These are phyloP conservation scores for Drosophila neonasuta DNA, from an alignment of 2,888 invertebrate species.

Conservation along the genomic window DNA sequence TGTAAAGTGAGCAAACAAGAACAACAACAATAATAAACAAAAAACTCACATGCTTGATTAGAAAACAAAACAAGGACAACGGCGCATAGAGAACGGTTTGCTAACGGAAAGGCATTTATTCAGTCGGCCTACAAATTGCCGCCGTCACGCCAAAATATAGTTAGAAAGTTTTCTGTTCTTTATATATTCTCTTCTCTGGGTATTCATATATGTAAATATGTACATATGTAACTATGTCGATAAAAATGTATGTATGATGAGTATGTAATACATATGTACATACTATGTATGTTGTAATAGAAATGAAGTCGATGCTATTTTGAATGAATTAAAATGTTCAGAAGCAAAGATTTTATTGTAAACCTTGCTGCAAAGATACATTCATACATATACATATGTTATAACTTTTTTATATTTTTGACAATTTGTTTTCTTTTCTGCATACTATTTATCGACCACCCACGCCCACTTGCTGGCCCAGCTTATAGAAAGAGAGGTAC, in stretches of 20 bases:
- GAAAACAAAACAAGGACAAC: slow-evolving; percentile 65
- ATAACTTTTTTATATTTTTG: too few relatives aligned
- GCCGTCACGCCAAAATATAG: slow-evolving; percentile 75
- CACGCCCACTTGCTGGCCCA: slow-evolving; percentile 48
- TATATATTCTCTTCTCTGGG: slow-evolving; percentile 3
- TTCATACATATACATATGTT: too few relatives aligned
- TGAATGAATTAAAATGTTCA: too few relatives aligned
- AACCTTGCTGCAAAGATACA: too few relatives aligned
- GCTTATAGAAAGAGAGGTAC: not conserved
- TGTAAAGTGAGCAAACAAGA: slow-evolving; percentile 70
- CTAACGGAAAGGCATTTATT: slow-evolving; percentile 36
- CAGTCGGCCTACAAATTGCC: slow-evolving; percentile 69
- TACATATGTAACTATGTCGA: not conserved
- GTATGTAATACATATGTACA: not conserved
- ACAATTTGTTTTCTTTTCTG: too few relatives aligned
- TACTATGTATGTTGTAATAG: not conserved
- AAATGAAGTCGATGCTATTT: too few relatives aligned
- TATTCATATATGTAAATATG: not conserved
- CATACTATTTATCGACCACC: slow-evolving; percentile 44
- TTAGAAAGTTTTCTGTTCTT: slow-evolving; percentile 65
- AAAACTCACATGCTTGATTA: slow-evolving; percentile 63
- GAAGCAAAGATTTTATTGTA: too few relatives aligned
- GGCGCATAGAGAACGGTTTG: slow-evolving; percentile 22
- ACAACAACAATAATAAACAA: slow-evolving; percentile 38
- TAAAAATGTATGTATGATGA: slow-evolving; percentile 16